Evolutionary conservation across 2,797 vertebrate genomes (phyloP), one percentile per base, ranked within the genome.

Genomic region (Chaenodraco wilsoni): DNA sequence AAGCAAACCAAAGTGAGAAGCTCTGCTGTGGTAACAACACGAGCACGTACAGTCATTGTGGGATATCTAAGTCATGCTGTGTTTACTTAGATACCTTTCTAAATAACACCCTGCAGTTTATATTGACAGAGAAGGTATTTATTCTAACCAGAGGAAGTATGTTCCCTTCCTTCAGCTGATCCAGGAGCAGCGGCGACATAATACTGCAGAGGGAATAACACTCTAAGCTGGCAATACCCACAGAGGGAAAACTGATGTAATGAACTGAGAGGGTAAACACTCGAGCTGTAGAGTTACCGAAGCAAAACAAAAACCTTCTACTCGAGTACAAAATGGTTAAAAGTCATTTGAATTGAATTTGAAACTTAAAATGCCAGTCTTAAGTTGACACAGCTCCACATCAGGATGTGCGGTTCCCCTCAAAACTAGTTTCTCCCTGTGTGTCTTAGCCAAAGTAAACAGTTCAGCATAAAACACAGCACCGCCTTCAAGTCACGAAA

Each of bases 401-500:
- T 56, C 19, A 9, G 21, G 52, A 23, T 44, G 43, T 62, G 33
- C 9, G 27, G 41, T 21, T 69, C 46, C 54, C 33, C 46, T 63
- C 27, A 50, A 74, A 76, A 70, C 49, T 16, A 41, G 48, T 77
- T 72, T 51, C 33, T 61, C 31, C 49, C 12, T 33, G 17, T n/a
- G 37, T 71, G 21, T 49, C 52, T 59, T 3, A 69, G 73, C 73
- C 60, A 76, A 72, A 72, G 63, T 57, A 81, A 80, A 84, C 65
- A 46, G n/a, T 15, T 70, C 9, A 71, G 50, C 13, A 51, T 46
- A 3, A 63, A 46, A 54, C 55, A 46, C 21, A 33, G 46, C 54
- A 11, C 61, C 17, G 56, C 82, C 77, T 69, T 64, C 43, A 66
- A 73, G 17, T 65, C 71, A 83, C 75, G 84, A 52, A 65, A 73